These are phyloP conservation scores for Sycophila sp. DNA, from an alignment of 1,140 invertebrate genomes.

Conservation along the genomic window DNA sequence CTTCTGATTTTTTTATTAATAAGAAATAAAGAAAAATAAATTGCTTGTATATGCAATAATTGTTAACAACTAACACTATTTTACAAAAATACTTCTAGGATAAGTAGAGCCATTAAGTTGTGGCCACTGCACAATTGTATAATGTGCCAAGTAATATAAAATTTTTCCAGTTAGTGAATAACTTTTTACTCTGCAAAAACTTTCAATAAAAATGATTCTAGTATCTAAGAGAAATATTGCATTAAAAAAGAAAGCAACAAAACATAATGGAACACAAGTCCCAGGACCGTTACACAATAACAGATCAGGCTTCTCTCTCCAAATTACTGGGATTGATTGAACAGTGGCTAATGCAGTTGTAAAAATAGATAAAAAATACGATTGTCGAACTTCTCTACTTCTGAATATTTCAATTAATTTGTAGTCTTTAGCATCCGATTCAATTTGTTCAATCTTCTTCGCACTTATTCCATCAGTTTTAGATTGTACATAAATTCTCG, in stretches of 20 bases:
- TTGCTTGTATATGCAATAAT: background rate
- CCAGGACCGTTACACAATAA: slow-evolving; percentile 95
- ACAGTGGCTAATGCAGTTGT: slow-evolving; percentile 80
- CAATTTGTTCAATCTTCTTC: slow-evolving; percentile 71
- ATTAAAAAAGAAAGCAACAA: slow-evolving; percentile 76
- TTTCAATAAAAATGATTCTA: slow-evolving; percentile 92
- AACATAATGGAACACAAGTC: slow-evolving; percentile 90
- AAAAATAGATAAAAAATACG: slow-evolving; percentile 80
- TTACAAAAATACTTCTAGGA: slow-evolving; percentile 45
- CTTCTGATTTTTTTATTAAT: slow-evolving; percentile 17
- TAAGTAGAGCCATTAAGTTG: slow-evolving; percentile 51
- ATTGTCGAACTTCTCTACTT: slow-evolving; percentile 88
- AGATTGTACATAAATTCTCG: slow-evolving; percentile 82
- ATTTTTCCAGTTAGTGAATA: slow-evolving; percentile 91
- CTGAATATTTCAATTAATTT: slow-evolving; percentile 76
- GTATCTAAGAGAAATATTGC: slow-evolving; percentile 73
- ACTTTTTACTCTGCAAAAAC: slow-evolving; percentile 89
- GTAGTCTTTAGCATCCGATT: slow-evolving; percentile 64
- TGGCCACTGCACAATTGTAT: slow-evolving; percentile 93
- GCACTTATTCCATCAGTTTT: slow-evolving; percentile 81
- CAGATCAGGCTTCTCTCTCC: slow-evolving; percentile 77
- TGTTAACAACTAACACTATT: slow-evolving; percentile 40
- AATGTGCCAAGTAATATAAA: slow-evolving; percentile 83
- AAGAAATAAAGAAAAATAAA: slow-evolving; percentile 14
- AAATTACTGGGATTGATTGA: slow-evolving; percentile 76